Evolutionary conservation across 2,113 vertebrate species (phyloP).

Genomic region (Nothoprocta pentlandii): DNA sequence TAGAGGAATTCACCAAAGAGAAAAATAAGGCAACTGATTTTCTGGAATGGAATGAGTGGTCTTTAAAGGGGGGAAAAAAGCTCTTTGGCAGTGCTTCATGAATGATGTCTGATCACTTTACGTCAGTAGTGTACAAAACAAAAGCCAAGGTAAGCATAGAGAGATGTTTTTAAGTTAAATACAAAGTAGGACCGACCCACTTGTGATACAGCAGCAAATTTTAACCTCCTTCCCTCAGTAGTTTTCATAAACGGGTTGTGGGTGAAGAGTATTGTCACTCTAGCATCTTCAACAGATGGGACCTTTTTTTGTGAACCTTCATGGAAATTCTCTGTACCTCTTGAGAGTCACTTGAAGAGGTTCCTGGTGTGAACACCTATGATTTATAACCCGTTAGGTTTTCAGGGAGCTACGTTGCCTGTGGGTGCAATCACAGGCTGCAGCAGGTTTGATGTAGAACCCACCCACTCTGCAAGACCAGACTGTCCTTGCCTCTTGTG

Average conservation of each 20-base stretch:
- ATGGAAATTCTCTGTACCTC: not conserved
- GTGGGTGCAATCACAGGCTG: not conserved
- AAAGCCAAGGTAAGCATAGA: not conserved
- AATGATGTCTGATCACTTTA: not conserved
- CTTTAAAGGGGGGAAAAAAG: not conserved
- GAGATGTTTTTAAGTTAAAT: not conserved
- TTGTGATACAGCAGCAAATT: not conserved
- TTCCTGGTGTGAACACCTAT: fast-evolving
- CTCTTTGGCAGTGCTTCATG: not conserved
- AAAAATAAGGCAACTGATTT: not conserved
- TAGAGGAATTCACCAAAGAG: not conserved
- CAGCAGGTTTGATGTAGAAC: no score
- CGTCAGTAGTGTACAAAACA: not conserved
- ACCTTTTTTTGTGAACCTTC: not conserved
- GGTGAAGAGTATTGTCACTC: not conserved
- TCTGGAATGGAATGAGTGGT: not conserved
- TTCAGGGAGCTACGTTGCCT: not conserved
- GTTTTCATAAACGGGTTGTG: not conserved
- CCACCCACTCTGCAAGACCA: no score
- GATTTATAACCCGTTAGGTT: not conserved
- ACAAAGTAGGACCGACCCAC: not conserved
- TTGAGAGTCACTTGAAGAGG: not conserved
- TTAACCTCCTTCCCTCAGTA: not conserved
- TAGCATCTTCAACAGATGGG: not conserved
- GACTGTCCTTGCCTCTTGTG: no score